A percentile compares a stretch with the other conserved stretches of the same genome.
Conservation (phyloP, 2,113 vertebrate genomes). For the Toxostoma redivivum region DNA sequence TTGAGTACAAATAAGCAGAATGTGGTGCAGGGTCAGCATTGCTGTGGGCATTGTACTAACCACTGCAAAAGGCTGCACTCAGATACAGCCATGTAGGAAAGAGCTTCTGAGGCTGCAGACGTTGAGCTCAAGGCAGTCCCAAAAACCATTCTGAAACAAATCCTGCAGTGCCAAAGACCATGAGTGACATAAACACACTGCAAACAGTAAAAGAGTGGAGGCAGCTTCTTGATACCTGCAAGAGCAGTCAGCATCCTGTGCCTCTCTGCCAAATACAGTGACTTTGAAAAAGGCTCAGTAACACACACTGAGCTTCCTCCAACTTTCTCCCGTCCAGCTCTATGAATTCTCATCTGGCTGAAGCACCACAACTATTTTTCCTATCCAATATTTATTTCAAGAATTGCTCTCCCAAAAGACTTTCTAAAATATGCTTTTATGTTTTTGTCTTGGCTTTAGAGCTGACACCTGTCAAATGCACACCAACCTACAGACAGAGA, state of each 20-base stretch:
- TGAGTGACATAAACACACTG: background rate
- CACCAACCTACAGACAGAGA: background rate
- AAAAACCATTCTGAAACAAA: background rate
- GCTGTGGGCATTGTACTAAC: background rate
- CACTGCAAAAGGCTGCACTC: background rate
- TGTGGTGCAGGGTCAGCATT: fast-evolving
- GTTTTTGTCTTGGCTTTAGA: constrained; percentile 9
- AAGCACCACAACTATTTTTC: background rate
- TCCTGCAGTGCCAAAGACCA: background rate
- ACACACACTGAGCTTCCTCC: background rate
- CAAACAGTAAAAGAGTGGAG: background rate
- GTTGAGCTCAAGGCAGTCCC: background rate
- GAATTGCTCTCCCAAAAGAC: background rate
- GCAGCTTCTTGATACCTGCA: background rate
- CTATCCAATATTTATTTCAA: background rate
- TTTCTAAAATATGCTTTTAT: background rate
- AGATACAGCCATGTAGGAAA: fast-evolving
- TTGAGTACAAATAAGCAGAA: background rate
- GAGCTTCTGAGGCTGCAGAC: background rate
- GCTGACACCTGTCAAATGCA: background rate
- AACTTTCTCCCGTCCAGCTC: background rate
- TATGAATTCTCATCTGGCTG: background rate
- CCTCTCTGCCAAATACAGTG: background rate
- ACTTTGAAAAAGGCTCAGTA: background rate
- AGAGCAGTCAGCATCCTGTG: background rate